Evolutionary conservation across 2,888 invertebrate species (phyloP), one percentile per base, ranked within the genome.

Genomic region (Tribolium freemani): DNA sequence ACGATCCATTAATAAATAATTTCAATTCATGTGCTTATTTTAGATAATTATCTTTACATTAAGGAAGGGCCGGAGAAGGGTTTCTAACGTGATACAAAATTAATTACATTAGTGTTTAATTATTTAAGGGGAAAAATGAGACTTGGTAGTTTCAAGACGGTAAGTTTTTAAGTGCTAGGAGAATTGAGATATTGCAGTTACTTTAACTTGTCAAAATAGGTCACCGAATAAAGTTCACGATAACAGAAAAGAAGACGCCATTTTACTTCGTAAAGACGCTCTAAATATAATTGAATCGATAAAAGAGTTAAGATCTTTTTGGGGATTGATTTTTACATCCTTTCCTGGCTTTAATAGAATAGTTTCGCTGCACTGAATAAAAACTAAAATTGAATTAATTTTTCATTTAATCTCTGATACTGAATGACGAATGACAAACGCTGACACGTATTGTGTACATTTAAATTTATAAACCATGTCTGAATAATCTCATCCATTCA

Each of bases 11-110:
- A 30, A 38, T 13, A 10, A 16, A 57, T 57, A 6, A 57, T 57
- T 57, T 57, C 5, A 38, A 38, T 57, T 57, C 20, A 45, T 60
- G 5, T 21, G 16, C 56, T 11, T 11, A 56, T 56, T 56, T 21
- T 54, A 11, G 10, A 50, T 50, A 50, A 50, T 50, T 45, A 45
- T 45, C 11, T 16, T 11, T 50, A 50, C 50, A 50, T 50, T 9
- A 50, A 21, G 13, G 21, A 53, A 11, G 38, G 38, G 48, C 11
- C 11, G 6, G 11, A 48, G 48, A 48, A 48, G n/a, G 38, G 38
- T n/a, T 38, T 38, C n/a, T 3, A n/a, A 38, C n/a, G 38, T 38
- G 38, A 3, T 38, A n/a, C 38, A 38, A 38, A 38, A 38, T 38
- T 38, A 38, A 38, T 38, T 38, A 38, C 8, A 38, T 38, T 26